These are phyloP conservation scores for Hepsetus odoe DNA, from an alignment of 2,113 vertebrate species.

Conservation along the genomic window DNA sequence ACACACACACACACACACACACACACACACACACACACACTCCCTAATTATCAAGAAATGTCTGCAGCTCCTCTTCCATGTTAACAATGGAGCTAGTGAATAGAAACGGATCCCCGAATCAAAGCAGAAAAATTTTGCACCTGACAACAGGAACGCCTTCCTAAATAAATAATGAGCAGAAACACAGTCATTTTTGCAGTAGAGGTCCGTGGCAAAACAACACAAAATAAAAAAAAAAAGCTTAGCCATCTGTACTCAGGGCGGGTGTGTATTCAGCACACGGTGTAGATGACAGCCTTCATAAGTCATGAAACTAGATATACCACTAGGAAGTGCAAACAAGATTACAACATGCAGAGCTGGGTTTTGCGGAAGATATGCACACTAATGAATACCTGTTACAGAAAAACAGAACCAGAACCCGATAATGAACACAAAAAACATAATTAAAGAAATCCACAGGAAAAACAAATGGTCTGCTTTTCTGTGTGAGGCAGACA, in stretches of 20 bases:
- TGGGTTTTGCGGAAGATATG: neutral
- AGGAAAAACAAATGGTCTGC: neutral
- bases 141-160: constrained; percentile 22
- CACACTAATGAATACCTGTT: neutral
- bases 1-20: neutral
- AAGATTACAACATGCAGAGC: neutral
- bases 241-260: neutral
- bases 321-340: neutral
- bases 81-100: neutral
- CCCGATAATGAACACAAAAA: neutral
- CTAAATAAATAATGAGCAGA: constrained; percentile 47
- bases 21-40: neutral
- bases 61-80: constrained; percentile 51
- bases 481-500: neutral
- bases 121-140: constrained; percentile 18
- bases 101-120: neutral
- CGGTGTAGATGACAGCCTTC: neutral
- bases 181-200: neutral
- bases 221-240: neutral
- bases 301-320: neutral
- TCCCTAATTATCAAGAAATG: constrained; percentile 74
- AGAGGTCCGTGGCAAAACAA: neutral
- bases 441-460: neutral
- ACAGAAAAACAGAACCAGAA: neutral
- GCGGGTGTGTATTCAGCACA: neutral